Evolutionary conservation across 2,888 invertebrate species (phyloP).

Genomic region (Hartigia nigra): DNA sequence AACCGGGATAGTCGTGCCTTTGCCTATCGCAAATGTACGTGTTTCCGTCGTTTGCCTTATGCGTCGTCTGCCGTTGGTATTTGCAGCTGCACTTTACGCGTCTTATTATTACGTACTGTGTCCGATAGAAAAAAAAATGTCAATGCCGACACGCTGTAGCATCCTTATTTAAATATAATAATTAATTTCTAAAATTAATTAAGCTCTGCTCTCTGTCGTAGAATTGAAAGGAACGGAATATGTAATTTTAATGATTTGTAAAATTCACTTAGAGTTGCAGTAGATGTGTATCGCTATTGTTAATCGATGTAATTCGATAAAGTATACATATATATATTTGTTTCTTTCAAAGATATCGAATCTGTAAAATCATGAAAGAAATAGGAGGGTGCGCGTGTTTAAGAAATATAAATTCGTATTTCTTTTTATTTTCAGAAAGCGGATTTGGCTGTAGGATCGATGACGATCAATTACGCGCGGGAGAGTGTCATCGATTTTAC

Average conservation of each 20-base stretch:
- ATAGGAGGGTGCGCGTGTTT: too few relatives aligned
- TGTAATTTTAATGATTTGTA: background rate
- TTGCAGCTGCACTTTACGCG: background rate
- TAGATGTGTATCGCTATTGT: background rate
- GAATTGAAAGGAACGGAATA: background rate
- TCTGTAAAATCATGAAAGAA: too few relatives aligned
- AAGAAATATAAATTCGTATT: background rate
- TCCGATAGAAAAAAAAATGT: background rate
- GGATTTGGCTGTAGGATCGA: conserved; percentile 87
- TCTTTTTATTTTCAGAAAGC: conserved; percentile 78
- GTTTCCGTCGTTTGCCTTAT: background rate
- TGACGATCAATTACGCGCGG: conserved; percentile 90
- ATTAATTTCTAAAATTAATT: background rate
- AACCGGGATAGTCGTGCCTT: background rate
- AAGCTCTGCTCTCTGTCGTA: background rate
- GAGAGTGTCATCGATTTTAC: conserved; percentile 93
- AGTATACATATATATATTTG: background rate
- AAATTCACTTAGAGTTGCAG: background rate
- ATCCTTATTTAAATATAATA: background rate
- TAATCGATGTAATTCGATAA: background rate
- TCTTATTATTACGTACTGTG: too few relatives aligned
- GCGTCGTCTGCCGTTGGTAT: background rate
- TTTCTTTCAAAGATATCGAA: background rate
- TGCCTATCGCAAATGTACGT: background rate
- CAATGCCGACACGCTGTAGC: background rate